A percentile compares a stretch with the other conserved stretches of the same genome.
Conservation (phyloP, 2,113 vertebrate genomes). For the Hemiscyllium ocellatum region DNA sequence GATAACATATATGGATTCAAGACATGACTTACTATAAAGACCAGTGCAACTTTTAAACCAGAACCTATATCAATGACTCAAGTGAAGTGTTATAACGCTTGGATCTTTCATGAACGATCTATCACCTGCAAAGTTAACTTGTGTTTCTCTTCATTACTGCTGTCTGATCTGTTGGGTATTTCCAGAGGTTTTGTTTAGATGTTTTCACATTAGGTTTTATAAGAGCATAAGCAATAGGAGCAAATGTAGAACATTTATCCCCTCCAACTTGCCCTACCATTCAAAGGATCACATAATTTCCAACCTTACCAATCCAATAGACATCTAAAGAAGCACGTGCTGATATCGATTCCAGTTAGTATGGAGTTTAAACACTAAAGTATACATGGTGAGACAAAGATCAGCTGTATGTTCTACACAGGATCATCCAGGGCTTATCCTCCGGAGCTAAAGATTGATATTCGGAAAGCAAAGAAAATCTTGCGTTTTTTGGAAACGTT, state of each 20-base stretch:
- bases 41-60: not conserved
- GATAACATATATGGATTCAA: not conserved
- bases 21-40: not conserved
- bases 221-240: too few relatives aligned
- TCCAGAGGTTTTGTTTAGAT: not conserved
- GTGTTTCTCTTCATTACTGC: not conserved
- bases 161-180: not conserved
- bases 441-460: not conserved
- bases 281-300: not conserved
- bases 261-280: too few relatives aligned
- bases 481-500: not conserved
- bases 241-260: too few relatives aligned
- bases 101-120: not conserved
- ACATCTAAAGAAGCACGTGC: not conserved
- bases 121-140: not conserved
- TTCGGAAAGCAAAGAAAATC: not conserved
- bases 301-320: not conserved
- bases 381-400: not conserved
- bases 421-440: not conserved
- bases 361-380: not conserved
- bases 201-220: not conserved
- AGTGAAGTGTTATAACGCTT: not conserved
- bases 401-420: not conserved
- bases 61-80: not conserved
- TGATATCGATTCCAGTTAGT: not conserved